phyloP scores from a whole-genome alignment of 2,113 vertebrate genomes.

The Rhabdornis inornatus region DNA sequence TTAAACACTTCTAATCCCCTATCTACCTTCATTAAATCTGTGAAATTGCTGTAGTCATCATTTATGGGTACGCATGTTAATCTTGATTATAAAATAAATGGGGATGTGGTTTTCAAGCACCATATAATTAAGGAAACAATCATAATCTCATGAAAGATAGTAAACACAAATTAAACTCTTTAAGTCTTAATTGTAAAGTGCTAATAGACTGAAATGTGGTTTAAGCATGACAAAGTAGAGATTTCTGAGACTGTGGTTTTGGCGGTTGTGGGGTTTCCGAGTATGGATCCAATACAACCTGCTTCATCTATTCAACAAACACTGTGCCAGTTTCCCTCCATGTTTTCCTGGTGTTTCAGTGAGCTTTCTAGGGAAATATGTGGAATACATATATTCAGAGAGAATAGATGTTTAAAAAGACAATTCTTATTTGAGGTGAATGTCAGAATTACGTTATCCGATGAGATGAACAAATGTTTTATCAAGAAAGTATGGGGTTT shows the following conservation, averaged over 20 bases:
- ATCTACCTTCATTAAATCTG: background rate
- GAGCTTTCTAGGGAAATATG: background rate
- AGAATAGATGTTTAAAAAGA: background rate
- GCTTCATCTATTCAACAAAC: background rate
- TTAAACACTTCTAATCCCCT: background rate
- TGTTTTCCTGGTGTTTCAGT: background rate
- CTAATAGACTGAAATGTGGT: background rate
- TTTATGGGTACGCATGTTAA: background rate
- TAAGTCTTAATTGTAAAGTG: background rate
- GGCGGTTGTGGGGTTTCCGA: background rate
- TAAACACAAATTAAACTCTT: conserved; percentile 9
- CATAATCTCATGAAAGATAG: background rate
- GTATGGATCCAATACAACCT: background rate
- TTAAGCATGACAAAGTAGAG: background rate
- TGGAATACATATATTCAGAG: background rate
- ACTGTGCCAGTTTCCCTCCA: background rate
- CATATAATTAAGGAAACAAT: background rate
- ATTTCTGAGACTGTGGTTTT: background rate
- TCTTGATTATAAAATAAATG: background rate
- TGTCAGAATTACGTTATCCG: background rate
- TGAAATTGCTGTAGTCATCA: background rate
- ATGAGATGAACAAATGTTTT: background rate
- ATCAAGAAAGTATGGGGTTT: accelerated
- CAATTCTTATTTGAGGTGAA: background rate
- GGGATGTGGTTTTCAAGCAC: background rate